These are phyloP conservation scores for Hylaea fasciaria DNA, from an alignment of 2,888 invertebrate species.

Conservation along the genomic window DNA sequence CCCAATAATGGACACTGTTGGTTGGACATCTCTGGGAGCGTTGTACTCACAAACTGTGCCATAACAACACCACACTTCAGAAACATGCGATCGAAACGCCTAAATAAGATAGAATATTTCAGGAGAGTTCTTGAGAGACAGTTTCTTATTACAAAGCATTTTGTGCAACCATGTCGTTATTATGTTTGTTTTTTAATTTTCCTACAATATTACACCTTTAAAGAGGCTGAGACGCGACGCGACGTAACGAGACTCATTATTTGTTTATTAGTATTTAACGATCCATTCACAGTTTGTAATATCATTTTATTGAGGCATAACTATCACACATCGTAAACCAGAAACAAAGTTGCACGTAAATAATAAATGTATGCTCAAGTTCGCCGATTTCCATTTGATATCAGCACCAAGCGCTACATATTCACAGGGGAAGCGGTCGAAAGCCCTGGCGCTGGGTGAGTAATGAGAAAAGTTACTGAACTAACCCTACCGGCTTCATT, in stretches of 20 bases:
- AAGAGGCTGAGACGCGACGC: no score
- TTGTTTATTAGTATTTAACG: not conserved
- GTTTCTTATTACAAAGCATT: no score
- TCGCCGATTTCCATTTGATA: slow-evolving; percentile 10
- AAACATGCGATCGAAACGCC: not conserved
- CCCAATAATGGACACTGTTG: slow-evolving; percentile 32
- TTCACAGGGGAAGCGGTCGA: slow-evolving; percentile 36
- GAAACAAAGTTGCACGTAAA: slow-evolving; percentile 15
- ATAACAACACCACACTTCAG: slow-evolving; percentile 8
- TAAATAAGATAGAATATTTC: not conserved
- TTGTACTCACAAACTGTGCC: slow-evolving; percentile 21
- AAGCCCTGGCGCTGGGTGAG: slow-evolving; percentile 40
- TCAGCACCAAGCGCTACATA: slow-evolving; percentile 14
- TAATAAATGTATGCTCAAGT: slow-evolving; percentile 9
- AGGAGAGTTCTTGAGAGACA: no score
- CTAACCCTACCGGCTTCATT: slow-evolving; percentile 33
- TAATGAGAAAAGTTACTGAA: slow-evolving; percentile 50
- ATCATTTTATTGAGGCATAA: slow-evolving; percentile 12
- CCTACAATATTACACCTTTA: no score
- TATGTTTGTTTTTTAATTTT: no score
- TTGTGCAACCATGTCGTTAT: no score
- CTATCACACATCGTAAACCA: slow-evolving; percentile 16
- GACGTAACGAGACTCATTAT: no score
- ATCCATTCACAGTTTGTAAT: not conserved
- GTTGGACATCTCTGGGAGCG: slow-evolving; percentile 33